These are phyloP conservation scores for Ectemnius lituratus DNA, from an alignment of 2,888 invertebrate genomes.

Conservation along the genomic window DNA sequence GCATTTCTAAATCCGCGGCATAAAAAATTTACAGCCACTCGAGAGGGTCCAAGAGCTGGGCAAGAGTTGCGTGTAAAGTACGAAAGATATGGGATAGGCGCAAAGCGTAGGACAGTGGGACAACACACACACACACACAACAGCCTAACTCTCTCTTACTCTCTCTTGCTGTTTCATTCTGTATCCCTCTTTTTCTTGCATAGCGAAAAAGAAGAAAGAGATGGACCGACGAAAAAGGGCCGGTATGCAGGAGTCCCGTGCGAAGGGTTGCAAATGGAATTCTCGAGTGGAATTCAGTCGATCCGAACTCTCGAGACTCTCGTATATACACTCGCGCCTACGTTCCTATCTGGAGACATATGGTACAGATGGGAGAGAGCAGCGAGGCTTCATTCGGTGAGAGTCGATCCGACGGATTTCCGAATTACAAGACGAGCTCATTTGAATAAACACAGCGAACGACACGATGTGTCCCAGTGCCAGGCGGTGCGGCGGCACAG, in stretches of 20 bases:
- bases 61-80: slow-evolving; percentile 38
- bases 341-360: no score
- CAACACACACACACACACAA: neutral
- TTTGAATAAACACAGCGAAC: slow-evolving; percentile 66
- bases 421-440: slow-evolving; percentile 66
- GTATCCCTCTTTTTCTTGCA: no score
- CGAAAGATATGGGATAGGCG: slow-evolving; percentile 53
- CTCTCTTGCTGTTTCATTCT: no score
- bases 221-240: slow-evolving; percentile 7
- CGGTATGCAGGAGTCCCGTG: slow-evolving; percentile 5
- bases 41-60: neutral
- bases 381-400: no score
- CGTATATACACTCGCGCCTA: slow-evolving; percentile 32
- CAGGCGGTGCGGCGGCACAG: no score
- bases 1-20: slow-evolving; percentile 6
- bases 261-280: slow-evolving; percentile 31
- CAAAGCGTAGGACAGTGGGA: slow-evolving; percentile 33
- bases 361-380: no score
- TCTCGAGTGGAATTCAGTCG: slow-evolving; percentile 47
- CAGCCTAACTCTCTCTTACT: no score
- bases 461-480: slow-evolving; percentile 36
- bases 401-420: slow-evolving; percentile 58
- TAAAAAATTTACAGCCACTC: slow-evolving; percentile 25
- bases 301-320: slow-evolving; percentile 24
- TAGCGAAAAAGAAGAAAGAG: neutral